Evolutionary conservation across 1,140 invertebrate genomes (phyloP).

Genomic region (Dinoponera quadriceps): DNA sequence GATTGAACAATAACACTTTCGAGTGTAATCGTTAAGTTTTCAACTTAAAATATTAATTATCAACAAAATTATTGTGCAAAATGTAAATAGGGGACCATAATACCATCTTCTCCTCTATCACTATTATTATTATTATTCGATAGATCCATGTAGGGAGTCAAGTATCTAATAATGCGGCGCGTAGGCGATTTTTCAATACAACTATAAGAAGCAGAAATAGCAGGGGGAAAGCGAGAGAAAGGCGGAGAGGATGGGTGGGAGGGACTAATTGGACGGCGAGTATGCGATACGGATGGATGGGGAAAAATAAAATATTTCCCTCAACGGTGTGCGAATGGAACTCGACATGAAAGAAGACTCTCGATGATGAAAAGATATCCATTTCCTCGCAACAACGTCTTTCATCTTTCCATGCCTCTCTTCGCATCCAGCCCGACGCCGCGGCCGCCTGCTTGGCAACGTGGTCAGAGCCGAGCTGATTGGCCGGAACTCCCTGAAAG

Average conservation of each 20-base stretch:
- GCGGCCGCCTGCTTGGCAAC: constrained; percentile 3
- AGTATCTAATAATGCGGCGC: constrained; percentile 1
- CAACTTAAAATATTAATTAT: no score
- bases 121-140: no score
- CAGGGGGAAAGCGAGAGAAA: neutral
- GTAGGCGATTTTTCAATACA: neutral
- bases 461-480: constrained; percentile 65
- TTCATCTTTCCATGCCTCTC: constrained; percentile 63
- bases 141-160: neutral
- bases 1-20: no score
- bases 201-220: neutral
- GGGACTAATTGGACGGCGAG: constrained; percentile 31
- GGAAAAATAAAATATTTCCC: constrained; percentile 57
- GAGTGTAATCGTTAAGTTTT: no score
- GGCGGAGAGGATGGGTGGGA: neutral
- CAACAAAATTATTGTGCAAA: no score
- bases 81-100: no score
- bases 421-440: constrained; percentile 45
- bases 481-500: constrained; percentile 67
- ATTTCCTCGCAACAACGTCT: constrained; percentile 57
- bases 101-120: no score
- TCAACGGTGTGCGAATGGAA: constrained; percentile 45
- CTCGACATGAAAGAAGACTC: constrained; percentile 58
- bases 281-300: constrained; percentile 37
- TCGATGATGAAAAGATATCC: constrained; percentile 66